These are phyloP conservation scores for Chaetura pelagica DNA, from an alignment of 2,113 vertebrate species.

Conservation along the genomic window DNA sequence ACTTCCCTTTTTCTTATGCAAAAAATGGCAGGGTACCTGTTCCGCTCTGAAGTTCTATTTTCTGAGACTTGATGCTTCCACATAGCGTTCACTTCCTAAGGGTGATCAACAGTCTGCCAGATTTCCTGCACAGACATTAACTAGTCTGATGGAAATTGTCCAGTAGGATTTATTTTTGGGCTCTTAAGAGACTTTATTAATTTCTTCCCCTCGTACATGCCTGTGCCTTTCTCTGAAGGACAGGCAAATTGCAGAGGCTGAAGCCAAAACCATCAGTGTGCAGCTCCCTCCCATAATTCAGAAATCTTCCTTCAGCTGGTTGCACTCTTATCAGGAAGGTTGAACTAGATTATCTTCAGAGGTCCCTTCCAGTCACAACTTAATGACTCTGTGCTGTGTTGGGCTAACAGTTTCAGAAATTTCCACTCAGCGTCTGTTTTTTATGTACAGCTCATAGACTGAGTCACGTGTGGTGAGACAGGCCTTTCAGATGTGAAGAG, in stretches of 20 bases:
- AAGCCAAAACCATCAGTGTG: neutral
- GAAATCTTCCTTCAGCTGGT: neutral
- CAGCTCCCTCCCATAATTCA: rapidly evolving
- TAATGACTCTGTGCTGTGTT: neutral
- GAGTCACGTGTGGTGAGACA: rapidly evolving
- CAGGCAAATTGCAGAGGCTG: neutral
- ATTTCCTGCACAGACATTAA: slow-evolving; percentile 50
- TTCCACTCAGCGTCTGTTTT: neutral
- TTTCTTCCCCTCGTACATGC: neutral
- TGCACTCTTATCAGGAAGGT: too few relatives aligned
- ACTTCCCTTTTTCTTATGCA: neutral
- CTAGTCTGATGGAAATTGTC: neutral
- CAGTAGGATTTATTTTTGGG: slow-evolving; percentile 25
- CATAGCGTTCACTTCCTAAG: neutral
- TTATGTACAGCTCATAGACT: rapidly evolving
- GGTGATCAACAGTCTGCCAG: slow-evolving; percentile 43
- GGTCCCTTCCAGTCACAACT: too few relatives aligned
- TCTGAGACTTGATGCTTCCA: neutral
- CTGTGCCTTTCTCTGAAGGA: neutral
- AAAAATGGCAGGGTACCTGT: neutral
- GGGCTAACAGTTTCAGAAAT: neutral
- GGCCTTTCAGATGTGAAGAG: neutral
- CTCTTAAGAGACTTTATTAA: neutral
- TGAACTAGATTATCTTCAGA: too few relatives aligned
- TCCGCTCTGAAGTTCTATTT: neutral